Base-by-base conservation (phyloP, 2,797 vertebrate genomes). In the Urosaurus nigricauda region DNA sequence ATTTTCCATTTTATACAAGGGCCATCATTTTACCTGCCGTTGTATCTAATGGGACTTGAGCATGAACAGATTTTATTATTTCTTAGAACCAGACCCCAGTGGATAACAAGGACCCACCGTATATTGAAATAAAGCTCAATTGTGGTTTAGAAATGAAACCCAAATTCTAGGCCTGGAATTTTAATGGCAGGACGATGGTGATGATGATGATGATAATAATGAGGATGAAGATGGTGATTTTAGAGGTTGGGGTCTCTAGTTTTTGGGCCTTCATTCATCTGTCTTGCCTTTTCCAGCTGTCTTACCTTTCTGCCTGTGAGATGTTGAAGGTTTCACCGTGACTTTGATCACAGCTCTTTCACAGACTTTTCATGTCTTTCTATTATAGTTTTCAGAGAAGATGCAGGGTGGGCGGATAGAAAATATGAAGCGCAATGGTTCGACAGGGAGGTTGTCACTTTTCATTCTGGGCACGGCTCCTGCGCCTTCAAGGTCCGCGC, bases 281-380 rank as follows among this genome's bases (percentile, higher is more conserved):
- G 21, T 4, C 1, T 0, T 86, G n/a, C 70, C 2, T 24, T 90
- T 88, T 8, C 63, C 77, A 88, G 21, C 58, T 65, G 24, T 79
- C 32, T 56, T 78, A n/a, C 40, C 5, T 90, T 63, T 32, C 43
- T 68, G n/a, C 29, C 53, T 35, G 7, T 65, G 26, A 74, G 37
- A n/a, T 14, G 26, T 81, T 81, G 35, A 73, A 74, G 63, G 79
- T 2, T 84, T 68, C 60, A 26, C 17, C 58, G 47, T 29, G 63
- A n/a, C 86, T 87, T 87, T 81, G 79, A 87, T 73, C 78, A 81
- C 17, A 4, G n/a, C 13, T 74, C 78, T 73, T 81, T 87, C 29
- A 60, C 29, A 60, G 35, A 29, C 65, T 58, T 43, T 70, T 37
- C n/a, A 51, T 87, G 40, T 51, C 5, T 40, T 75, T n/a, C 6